Base-by-base conservation (phyloP, 1,140 invertebrate species). In the Propsilocerus akamusi region DNA sequence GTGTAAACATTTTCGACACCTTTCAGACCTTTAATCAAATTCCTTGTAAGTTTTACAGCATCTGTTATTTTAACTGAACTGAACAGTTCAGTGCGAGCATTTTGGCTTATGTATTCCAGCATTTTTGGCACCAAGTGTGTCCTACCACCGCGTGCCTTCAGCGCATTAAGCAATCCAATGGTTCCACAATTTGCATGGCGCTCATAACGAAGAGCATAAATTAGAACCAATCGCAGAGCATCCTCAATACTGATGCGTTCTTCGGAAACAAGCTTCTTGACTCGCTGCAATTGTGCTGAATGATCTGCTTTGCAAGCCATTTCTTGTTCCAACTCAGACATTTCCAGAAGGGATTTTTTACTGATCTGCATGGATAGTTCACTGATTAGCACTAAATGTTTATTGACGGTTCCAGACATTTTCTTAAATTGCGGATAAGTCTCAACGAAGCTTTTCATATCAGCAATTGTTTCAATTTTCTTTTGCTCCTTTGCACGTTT, bases 371-470 rank as follows among this genome's bases (percentile, higher is more conserved):
- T 75, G 4, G 92, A 96, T 41, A 99, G 66, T 68, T 98, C 94
- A 12, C 92, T 90, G 41, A 99, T 87, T 47, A 99, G 77, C 7
- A 89, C 93, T 22, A 99, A 86, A 70, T 99, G 96, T 69, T 97
- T 98, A 2, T 90, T 82, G 10, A 99, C 93, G 4, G 94, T 97
- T 22, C 95, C 95, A 0, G 91, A 96, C 78, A 98, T 92, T 80
- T 98, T 98, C 72, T 97, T 97, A 62, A 99, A 99, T 56, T 97
- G 81, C 0, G 96, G 96, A 75, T 99, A 99, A 12, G 86, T 86
- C 63, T 99, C 96, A 10, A 99, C 88, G 72, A 99, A 99, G 57
- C 82, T 83, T 72, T 99, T 99, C 94, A 99, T 98, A 64, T 99
- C 96, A 0, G 82, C 76, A 58, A 99, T 98, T 53, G 89, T 96